Conservation (phyloP, 1,140 invertebrate species). For the Drosophila kepulauana region DNA sequence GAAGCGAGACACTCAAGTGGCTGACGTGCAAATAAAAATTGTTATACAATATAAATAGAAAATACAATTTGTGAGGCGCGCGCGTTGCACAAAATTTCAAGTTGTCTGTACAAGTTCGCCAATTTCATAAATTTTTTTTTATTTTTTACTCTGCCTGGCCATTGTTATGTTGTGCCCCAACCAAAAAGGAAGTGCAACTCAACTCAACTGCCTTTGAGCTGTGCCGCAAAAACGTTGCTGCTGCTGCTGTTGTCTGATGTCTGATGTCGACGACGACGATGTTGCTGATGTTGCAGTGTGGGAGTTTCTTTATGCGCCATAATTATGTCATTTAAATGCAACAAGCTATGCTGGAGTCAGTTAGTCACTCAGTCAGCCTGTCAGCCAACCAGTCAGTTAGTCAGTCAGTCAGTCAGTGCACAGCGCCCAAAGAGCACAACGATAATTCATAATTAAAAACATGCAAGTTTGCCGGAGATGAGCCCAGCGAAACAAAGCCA, state of each 20-base stretch:
- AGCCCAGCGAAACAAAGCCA: constrained; percentile 37
- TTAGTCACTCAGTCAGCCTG: constrained; percentile 47
- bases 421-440: constrained; percentile 50
- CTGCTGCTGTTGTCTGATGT: constrained; percentile 14
- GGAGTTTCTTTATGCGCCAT: constrained; percentile 79
- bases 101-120: constrained; percentile 64
- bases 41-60: constrained; percentile 80
- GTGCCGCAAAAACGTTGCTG: constrained; percentile 30
- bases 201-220: constrained; percentile 53
- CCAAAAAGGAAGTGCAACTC: constrained; percentile 27
- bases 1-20: constrained; percentile 54
- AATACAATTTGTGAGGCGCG: constrained; percentile 54
- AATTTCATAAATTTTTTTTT: constrained; percentile 36
- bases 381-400: constrained; percentile 50
- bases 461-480: constrained; percentile 62
- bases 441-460: constrained; percentile 83
- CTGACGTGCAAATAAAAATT: constrained; percentile 74
- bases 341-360: constrained; percentile 62
- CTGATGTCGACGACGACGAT: neutral
- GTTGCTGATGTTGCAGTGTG: constrained; percentile 50
- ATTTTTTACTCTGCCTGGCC: constrained; percentile 30
- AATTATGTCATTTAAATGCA: constrained; percentile 84
- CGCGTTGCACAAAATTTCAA: constrained; percentile 58
- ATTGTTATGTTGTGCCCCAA: constrained; percentile 52
- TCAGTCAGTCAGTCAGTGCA: constrained; percentile 36